Conservation (phyloP, 2,888 invertebrate species). For the Chymomyza fuscimana region DNA sequence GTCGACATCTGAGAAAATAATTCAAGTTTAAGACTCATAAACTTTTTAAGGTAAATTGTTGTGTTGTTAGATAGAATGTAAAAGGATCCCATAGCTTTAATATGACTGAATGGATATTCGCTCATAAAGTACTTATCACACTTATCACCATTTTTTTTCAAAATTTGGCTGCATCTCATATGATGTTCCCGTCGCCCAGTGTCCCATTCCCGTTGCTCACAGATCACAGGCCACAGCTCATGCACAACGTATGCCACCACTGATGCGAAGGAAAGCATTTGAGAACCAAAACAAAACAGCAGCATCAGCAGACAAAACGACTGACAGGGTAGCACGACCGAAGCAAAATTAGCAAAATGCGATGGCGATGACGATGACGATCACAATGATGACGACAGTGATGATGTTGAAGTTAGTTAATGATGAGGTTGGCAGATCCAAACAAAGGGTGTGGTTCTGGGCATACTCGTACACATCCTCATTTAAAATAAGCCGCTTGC, state of each 20-base stretch:
- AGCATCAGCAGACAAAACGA: constrained; percentile 47
- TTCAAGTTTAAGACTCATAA: too few relatives aligned
- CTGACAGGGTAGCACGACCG: constrained; percentile 48
- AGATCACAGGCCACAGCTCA: background rate
- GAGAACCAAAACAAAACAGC: constrained; percentile 45
- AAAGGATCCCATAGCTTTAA: too few relatives aligned
- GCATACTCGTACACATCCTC: constrained; percentile 42
- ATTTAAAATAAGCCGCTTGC: constrained; percentile 52
- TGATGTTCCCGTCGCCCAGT: constrained; percentile 42
- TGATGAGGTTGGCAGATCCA: constrained; percentile 44
- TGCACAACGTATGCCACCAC: constrained; percentile 47
- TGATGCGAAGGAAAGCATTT: constrained; percentile 47
- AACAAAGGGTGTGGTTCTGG: background rate
- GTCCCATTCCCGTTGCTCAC: constrained; percentile 23
- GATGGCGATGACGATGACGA: constrained; percentile 67
- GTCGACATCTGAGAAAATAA: too few relatives aligned
- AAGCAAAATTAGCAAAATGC: constrained; percentile 27
- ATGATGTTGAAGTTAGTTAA: too few relatives aligned
- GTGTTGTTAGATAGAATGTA: too few relatives aligned
- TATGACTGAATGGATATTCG: too few relatives aligned
- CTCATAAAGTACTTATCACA: too few relatives aligned
- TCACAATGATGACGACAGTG: constrained; percentile 19
- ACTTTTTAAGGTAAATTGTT: too few relatives aligned
- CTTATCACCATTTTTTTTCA: too few relatives aligned
- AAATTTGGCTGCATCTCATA: constrained; percentile 58